A percentile compares a stretch with the other conserved stretches of the same genome.
Conservation (phyloP, 2,113 vertebrate genomes). For the Steatornis caripensis region DNA sequence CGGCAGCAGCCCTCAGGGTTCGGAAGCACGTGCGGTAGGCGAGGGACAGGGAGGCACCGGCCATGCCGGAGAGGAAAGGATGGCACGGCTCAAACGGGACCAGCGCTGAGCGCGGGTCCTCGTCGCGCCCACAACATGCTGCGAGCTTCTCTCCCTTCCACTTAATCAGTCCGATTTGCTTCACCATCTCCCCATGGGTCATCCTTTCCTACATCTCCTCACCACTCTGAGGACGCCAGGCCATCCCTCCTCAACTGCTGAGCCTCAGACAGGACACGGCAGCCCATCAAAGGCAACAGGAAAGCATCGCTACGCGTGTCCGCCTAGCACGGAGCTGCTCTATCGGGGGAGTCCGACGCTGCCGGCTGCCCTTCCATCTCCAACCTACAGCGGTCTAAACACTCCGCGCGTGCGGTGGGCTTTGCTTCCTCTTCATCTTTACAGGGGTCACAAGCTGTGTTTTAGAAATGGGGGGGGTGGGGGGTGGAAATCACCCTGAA, state of each 20-base stretch:
- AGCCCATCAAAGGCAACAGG: background rate
- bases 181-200: background rate
- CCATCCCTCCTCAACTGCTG: background rate
- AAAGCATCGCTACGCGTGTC: accelerated
- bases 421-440: no score
- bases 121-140: accelerated
- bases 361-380: background rate
- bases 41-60: background rate
- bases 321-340: background rate
- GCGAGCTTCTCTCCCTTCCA: background rate
- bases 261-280: background rate
- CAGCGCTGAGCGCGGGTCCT: background rate
- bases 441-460: no score
- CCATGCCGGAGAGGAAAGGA: background rate
- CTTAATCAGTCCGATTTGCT: background rate
- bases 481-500: background rate
- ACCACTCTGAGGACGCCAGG: accelerated
- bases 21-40: accelerated
- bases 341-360: accelerated
- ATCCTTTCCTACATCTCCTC: background rate
- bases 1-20: no score
- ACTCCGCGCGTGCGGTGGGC: no score
- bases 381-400: no score
- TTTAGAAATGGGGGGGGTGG: no score
- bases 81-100: background rate